Base-by-base conservation (phyloP, 2,888 invertebrate genomes). In the Stegophylla sp. region DNA sequence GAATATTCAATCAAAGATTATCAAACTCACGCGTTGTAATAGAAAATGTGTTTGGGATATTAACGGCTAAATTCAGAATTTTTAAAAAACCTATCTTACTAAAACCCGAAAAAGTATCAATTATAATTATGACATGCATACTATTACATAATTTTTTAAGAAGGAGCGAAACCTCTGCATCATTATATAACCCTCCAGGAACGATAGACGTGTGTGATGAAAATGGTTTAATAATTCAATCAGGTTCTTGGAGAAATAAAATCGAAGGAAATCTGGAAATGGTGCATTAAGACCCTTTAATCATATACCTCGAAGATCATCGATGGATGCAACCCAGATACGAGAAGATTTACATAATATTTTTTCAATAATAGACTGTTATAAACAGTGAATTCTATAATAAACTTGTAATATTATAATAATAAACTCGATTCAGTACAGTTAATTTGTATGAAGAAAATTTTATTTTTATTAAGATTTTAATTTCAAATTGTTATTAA, bases 1-100 rank as follows among this genome's bases (percentile, higher is more conserved):
- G 81, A 28, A 72, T 82, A 51, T 84, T 67, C 48, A 83, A 84
- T 81, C 83, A 84, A 81, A 82, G 79, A 79, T 61, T 83, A 61
- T 83, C 82, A 20, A 82, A 82, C 76, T 82, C 82, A 12, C 83
- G 82, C 45, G 74, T 82, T 63, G 67, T 83, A 15, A 75, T 83
- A 12, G 83, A 83, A 64, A 83, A 83, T 66, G 82, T 74, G 4
- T 83, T 83, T 83, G 83, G 83, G 15, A 51, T 83, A 63, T 28
- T 83, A 41, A 56, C 77, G 7, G 28, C 79, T 20, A 79, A 82
- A n/a, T 83, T 83, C 59, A 23, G 83, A 82, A 67, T 83, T 72
- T 82, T 83, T 0, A 26, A 73, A 48, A 82, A 66, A 56, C 28
- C 82, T 3, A 77, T 83, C 13, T 71, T 64, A 34, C 13, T 83